Conservation (phyloP, 2,113 vertebrate species). For the Sarotherodon lohbergeri region DNA sequence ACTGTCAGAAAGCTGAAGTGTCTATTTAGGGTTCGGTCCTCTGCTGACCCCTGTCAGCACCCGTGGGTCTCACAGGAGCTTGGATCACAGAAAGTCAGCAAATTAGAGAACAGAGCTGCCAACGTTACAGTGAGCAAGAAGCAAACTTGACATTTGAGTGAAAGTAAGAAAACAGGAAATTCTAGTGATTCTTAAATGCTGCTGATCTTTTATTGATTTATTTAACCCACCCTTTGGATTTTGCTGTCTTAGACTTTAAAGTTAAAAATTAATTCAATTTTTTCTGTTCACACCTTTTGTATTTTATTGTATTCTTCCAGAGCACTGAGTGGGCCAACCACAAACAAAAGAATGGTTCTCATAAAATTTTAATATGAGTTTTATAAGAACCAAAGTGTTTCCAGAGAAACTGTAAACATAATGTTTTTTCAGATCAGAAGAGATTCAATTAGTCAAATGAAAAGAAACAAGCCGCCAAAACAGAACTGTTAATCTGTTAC, state of each 20-base stretch:
- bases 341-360: neutral
- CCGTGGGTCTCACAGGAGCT: slow-evolving; percentile 1
- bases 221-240: neutral
- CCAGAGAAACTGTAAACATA: neutral
- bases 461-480: neutral
- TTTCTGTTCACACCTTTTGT: neutral
- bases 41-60: slow-evolving; percentile 24
- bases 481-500: neutral
- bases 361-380: no score
- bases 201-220: neutral
- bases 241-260: neutral
- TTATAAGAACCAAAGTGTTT: neutral
- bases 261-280: neutral
- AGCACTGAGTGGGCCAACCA: neutral
- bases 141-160: neutral
- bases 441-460: neutral
- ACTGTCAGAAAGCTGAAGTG: slow-evolving; percentile 10
- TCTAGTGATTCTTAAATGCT: neutral
- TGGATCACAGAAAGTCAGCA: slow-evolving; percentile 24
- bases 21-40: slow-evolving; percentile 26
- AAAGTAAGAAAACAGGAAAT: neutral
- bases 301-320: neutral
- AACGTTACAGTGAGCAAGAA: neutral
- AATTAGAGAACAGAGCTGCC: slow-evolving; percentile 14
- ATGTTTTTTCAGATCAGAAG: neutral